Evolutionary conservation across 2,888 invertebrate genomes (phyloP), one percentile per base, ranked within the genome.

Genomic region (Diarsia brunnea): DNA sequence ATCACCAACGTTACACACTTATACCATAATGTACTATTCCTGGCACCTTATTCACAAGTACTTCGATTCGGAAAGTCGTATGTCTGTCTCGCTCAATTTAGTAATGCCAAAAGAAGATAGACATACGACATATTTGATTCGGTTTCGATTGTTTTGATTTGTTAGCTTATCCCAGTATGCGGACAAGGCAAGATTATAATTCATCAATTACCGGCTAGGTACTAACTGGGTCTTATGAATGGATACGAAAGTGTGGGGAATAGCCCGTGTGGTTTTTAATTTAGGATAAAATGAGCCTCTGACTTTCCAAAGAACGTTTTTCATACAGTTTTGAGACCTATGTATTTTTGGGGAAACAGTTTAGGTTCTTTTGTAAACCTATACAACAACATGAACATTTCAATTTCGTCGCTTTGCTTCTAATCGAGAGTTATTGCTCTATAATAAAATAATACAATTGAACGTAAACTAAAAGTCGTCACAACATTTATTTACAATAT

Each of bases 401-500:
- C 16, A 24, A 43, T 21, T 66, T 65, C 0, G 21, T 51, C 43
- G 4, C 4, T 64, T 7, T 24, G 27, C 21, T 19, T 24, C 16
- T 24, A 49, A 24, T 27, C 11, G 4, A 4, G n/a, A 5, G 38
- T 38, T 38, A 43, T 0, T 24, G n/a, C n/a, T 49, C n/a, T 38
- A 38, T 38, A 53, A 7, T 67, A 7, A 63, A 76, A 43, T 16
- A 19, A 73, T 4, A 51, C 19, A 71, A 76, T 74, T 60, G n/a
- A 66, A 73, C 38, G 38, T 27, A 69, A 73, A 74, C 53, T 65
- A 69, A 61, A 67, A 82, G 87, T 93, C 92, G 94, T 94, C 95
- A 95, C 95, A 95, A 94, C 90, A 92, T 95, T 93, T 96, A 96
- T 96, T 95, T 95, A 95, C 95, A 95, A 92, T 95, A 95, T 95